Base-by-base conservation (phyloP, 2,113 vertebrate genomes). In the Mus musculus region DNA sequence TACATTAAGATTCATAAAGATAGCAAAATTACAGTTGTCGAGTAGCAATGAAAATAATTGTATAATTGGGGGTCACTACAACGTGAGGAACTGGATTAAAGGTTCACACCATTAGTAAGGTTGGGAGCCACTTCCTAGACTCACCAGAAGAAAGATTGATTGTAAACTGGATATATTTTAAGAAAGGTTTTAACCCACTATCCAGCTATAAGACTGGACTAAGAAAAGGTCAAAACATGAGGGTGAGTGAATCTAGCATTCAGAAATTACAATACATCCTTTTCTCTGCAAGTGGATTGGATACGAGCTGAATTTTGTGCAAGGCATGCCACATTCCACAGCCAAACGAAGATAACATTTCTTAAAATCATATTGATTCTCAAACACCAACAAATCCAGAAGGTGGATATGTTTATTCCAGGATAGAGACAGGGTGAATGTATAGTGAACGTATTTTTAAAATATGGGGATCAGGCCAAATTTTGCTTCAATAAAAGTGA, bases 401-500 rank as follows among this genome's bases (percentile, higher is more conserved):
- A 87, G 52, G 69, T 39, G 81, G 7, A 96, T 39, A 92, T 73
- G 14, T 96, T 96, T 90, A 22, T 96, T 95, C 69, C 92, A 76
- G 71, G 49, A 80, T 54, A 95, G 54, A 72, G 95, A 86, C 82
- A 94, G 54, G 56, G 12, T 93, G 88, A 96, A 94, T 20, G 63
- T 76, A 90, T 30, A 90, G 28, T 82, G 61, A 5, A 59, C 61
- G 4, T 91, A 77, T 85, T 69, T 54, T 67, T 95, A 92, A 88
- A 80, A 90, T 46, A 71, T 22, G 10, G 49, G 49, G 72, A 63
- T 36, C 42, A 85, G 12, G 76, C 3, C 73, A 96, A 96, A 93
- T 78, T 97, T 65, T 95, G 17, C 80, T 96, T 95, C 82, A 93
- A 46, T 91, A 96, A 97, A 97, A 96, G 92, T 36, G 59, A 93